Conservation (phyloP, 2,888 invertebrate genomes). For the Ectropis crepuscularia region DNA sequence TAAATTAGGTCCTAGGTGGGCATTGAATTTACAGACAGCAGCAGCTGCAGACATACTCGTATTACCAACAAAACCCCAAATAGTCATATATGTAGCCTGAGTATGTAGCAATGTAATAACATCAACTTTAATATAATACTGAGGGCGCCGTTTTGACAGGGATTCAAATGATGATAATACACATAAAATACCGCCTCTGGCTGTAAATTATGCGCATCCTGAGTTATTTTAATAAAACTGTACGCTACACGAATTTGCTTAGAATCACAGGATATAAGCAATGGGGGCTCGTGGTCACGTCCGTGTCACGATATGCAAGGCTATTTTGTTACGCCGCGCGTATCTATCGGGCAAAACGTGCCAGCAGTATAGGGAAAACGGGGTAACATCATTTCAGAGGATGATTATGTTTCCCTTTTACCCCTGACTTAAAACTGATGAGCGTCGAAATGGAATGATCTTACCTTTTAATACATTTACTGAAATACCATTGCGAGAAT, state of each 20-base stretch:
- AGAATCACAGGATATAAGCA: constrained; percentile 31
- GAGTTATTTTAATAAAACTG: constrained; percentile 33
- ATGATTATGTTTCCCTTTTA: constrained; percentile 22
- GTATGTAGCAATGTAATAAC: no score
- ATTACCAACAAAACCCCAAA: no score
- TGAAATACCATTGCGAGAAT: no score
- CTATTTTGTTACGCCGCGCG: constrained; percentile 30
- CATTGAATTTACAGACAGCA: no score
- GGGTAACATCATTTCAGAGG: constrained; percentile 21
- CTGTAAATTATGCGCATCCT: constrained; percentile 23
- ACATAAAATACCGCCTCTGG: constrained; percentile 1
- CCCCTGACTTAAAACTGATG: constrained; percentile 17
- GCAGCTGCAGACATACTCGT: no score
- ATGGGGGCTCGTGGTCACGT: constrained; percentile 20
- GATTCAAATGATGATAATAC: background rate
- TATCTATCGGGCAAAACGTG: constrained; percentile 29
- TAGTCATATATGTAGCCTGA: no score
- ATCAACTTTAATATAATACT: no score
- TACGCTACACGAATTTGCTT: constrained; percentile 34
- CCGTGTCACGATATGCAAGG: constrained; percentile 28
- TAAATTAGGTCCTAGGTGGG: no score
- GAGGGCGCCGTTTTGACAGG: no score
- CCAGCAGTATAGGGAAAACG: constrained; percentile 24
- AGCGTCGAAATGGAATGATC: constrained; percentile 11
- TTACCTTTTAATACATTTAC: constrained; percentile 3